Conservation (phyloP, 2,888 invertebrate genomes). For the Caenorhabditis sulstoni region DNA sequence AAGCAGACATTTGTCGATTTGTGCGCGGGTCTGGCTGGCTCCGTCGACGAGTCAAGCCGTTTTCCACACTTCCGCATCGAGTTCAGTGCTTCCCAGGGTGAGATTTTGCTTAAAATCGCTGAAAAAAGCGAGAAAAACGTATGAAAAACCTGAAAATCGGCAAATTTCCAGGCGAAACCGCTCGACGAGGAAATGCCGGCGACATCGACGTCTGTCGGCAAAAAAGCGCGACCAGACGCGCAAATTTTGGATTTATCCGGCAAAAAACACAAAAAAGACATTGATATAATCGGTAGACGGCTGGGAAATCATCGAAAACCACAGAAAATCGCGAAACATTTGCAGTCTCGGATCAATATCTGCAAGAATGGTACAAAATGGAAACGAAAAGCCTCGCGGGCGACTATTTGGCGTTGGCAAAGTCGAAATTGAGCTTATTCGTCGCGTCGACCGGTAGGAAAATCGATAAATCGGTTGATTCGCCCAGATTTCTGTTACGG, state of each 20-base stretch:
- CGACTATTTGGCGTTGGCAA: conserved; percentile 77
- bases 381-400: conserved; percentile 70
- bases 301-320: neutral
- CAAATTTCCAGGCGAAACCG: conserved; percentile 52
- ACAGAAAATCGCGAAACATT: neutral
- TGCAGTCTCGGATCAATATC: conserved; percentile 65
- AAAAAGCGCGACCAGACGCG: conserved; percentile 10
- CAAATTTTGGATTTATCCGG: conserved; percentile 58
- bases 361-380: conserved; percentile 75
- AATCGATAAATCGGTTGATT: too few species aligned
- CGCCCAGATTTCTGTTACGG: too few species aligned
- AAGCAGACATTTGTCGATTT: conserved; percentile 31
- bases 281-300: conserved; percentile 60
- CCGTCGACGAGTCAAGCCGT: conserved; percentile 61
- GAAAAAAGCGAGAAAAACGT: neutral
- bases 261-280: conserved; percentile 51
- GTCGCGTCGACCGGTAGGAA: conserved; percentile 75
- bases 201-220: neutral
- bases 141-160: conserved; percentile 5
- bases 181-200: conserved; percentile 55
- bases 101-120: neutral
- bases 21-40: conserved; percentile 25
- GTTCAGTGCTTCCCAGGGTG: conserved; percentile 47
- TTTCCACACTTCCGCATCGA: conserved; percentile 51
- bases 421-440: conserved; percentile 76